Evolutionary conservation across 1,140 invertebrate species (phyloP), one percentile per base, ranked within the genome.

Genomic region (Lutraria rhynchaena): DNA sequence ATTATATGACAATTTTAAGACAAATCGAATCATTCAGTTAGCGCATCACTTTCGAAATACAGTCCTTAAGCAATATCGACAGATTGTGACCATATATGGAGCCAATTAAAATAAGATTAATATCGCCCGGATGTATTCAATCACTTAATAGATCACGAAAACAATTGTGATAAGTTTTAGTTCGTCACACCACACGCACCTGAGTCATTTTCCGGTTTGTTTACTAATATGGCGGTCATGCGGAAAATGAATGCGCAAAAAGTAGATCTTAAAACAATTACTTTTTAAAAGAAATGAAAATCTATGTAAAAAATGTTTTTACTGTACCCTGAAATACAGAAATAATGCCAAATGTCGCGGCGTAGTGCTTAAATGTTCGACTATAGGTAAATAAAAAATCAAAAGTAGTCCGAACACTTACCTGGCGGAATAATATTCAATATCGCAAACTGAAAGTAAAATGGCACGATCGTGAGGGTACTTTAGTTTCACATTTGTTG

Each of bases 141-240:
- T 41, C 15, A 41, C 5, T 15, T 41, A 41, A 41, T 41, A 7
- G 37, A 41, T 41, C 37, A 41, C 37, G 37, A 41, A 7, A 41
- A 41, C 37, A 41, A 15, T 41, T 41, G 15, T 41, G 5, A 15
- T 41, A 5, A 7, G 37, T 41, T 41, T 41, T 41, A 7, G 37
- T 7, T 41, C 37, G 37, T 41, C 37, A 41, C 27, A 17, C 24
- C n/a, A 65, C 27, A 17, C 24, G 19, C 63, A 51, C 63, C 63
- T 49, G 37, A 67, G 63, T 67, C 63, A 67, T 67, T 31, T 67
- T 67, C 37, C 61, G 31, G 44, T 13, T 67, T 67, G 63, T 67
- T 67, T 67, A 67, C 61, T 19, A 44, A 41, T 41, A 41, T 2
- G 37, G 37, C 63, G 41, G 63, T 67, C 19, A 67, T 29, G 4